Conservation (phyloP, 2,113 vertebrate species). For the Poicephalus meyeri region DNA sequence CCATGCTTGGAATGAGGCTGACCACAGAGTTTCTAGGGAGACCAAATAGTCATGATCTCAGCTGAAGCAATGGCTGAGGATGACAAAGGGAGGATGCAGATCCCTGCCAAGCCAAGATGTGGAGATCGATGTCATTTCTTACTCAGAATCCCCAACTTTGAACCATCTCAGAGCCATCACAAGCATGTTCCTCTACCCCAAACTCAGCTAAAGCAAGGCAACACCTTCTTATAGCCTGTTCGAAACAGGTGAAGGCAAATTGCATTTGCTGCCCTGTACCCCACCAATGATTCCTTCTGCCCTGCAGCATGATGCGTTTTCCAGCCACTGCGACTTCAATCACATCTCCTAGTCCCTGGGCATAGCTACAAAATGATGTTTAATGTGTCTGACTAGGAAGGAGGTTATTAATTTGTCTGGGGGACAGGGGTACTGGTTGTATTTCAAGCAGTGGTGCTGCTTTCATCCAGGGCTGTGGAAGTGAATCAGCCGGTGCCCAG, state of each 20-base stretch:
- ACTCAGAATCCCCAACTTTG: neutral
- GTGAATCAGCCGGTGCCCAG: neutral
- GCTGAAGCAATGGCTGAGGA: neutral
- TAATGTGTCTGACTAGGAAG: slow-evolving; percentile 14
- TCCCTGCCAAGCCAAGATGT: accelerated
- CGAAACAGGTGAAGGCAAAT: neutral
- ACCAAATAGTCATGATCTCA: neutral
- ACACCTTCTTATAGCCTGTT: neutral
- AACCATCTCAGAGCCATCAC: neutral
- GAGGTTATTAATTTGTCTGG: slow-evolving; percentile 2
- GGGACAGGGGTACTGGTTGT: neutral
- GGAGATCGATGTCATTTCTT: neutral
- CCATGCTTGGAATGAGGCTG: neutral
- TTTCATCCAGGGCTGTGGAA: neutral
- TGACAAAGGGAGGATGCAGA: neutral
- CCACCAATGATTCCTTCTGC: neutral
- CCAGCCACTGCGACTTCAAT: neutral
- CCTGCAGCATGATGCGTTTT: accelerated
- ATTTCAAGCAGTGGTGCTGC: neutral
- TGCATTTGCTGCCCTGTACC: neutral
- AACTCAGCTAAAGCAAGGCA: neutral
- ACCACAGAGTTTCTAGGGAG: neutral
- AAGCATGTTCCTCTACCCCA: neutral
- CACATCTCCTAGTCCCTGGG: neutral
- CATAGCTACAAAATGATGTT: neutral